Evolutionary conservation across 92 coral and sea anemone genomes (phyloP), one percentile per base, ranked within the genome.

Genomic region (Porites lobata): DNA sequence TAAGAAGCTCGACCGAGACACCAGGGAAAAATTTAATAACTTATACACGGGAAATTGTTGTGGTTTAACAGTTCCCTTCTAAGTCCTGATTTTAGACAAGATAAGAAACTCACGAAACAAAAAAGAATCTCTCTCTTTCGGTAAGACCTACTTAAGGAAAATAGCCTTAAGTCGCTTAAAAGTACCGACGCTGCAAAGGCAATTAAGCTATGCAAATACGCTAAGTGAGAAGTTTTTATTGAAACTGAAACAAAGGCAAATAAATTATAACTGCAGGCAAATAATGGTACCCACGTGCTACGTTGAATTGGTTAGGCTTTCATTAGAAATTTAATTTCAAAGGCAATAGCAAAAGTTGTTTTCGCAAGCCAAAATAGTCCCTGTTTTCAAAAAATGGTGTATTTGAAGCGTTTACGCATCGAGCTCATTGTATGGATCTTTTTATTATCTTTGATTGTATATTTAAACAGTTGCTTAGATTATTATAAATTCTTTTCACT

Each of bases 121-220:
- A 65, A 9, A 78, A 47, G 53, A 11, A 52, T 52, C 64, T 21
- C 10, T 52, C 63, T 32, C 20, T 50, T 82, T 82, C 11, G 6
- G 26, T 6, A 69, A 59, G 20, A 58, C 32, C 72, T 12, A 65
- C 24, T 70, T 71, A 29, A 29, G 13, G 54, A 75, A 73, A 52
- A 75, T 11, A 75, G 10, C 52, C 20, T 22, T 20, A 52, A 75
- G 43, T 19, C 78, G 24, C 77, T 72, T 72, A 9, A 53, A 75
- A 75, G 20, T 6, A 11, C 86, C 86, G 86, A 69, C 77, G 43
- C 38, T 20, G 66, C 20, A 54, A 58, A 57, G 68, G 57, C 66
- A 82, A 71, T 82, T 82, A 69, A 59, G 32, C 53, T n/a, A 69
- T 69, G 66, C 78, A 82, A 82, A 82, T 82, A 82, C 18, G 70